Conservation (phyloP, 2,797 vertebrate genomes). For the Malacoraja senta region DNA sequence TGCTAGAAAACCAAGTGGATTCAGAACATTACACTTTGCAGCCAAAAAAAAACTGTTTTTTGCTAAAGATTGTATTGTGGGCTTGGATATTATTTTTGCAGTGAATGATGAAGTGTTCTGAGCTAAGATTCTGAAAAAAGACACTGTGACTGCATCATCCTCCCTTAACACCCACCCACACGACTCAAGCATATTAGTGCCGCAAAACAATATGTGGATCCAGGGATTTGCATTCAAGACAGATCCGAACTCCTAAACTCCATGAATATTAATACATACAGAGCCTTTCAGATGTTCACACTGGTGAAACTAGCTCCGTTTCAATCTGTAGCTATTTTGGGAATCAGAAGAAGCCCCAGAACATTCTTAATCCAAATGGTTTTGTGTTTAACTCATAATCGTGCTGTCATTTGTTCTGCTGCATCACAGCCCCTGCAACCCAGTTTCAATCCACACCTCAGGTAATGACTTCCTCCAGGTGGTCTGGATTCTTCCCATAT, state of each 20-base stretch:
- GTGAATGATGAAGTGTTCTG: background rate
- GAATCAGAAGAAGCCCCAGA: background rate
- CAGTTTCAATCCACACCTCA: no score
- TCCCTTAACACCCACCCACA: background rate
- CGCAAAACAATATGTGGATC: background rate
- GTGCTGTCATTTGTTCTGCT: no score
- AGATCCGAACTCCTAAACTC: background rate
- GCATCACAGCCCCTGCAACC: no score
- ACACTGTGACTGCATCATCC: background rate
- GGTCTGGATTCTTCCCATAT: no score
- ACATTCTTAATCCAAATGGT: background rate
- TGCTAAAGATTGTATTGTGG: background rate
- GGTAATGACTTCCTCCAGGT: no score
- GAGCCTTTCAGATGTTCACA: constrained; percentile 5
- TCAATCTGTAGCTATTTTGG: background rate
- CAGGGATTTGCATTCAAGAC: background rate
- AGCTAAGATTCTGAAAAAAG: constrained; percentile 1
- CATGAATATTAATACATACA: background rate
- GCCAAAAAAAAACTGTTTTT: background rate
- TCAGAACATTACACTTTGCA: background rate
- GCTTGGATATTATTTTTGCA: background rate
- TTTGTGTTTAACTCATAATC: background rate
- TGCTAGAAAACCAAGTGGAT: background rate
- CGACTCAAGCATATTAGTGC: constrained; percentile 7
- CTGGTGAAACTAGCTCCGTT: background rate